A percentile compares a stretch with the other conserved stretches of the same genome.
These are phyloP conservation scores for Balanococcus diminutus DNA, from an alignment of 2,888 invertebrate genomes.

Conservation along the genomic window DNA sequence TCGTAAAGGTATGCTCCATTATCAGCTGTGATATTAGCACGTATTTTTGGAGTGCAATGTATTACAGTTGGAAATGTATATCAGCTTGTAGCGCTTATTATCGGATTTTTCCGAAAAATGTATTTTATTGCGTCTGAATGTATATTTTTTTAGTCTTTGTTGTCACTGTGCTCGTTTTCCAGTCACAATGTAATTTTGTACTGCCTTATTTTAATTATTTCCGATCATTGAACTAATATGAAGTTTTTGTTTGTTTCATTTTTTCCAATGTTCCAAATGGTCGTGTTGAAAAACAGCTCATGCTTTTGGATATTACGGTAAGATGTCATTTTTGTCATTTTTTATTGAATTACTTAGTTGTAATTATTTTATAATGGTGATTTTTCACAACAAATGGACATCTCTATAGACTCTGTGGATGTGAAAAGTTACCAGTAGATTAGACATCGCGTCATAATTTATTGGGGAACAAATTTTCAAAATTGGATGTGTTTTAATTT, in stretches of 20 bases:
- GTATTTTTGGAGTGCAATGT: neutral
- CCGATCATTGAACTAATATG: neutral
- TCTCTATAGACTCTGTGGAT: neutral
- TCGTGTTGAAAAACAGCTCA: constrained; percentile 70
- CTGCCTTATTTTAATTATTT: neutral
- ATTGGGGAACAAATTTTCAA: no score
- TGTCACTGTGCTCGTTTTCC: neutral
- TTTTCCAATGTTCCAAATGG: neutral
- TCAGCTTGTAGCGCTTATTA: constrained; percentile 11
- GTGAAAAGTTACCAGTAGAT: neutral
- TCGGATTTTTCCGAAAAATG: neutral
- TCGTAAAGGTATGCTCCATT: constrained; percentile 76
- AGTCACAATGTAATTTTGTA: neutral
- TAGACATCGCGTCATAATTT: no score
- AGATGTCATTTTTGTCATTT: constrained; percentile 69
- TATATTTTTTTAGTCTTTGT: neutral
- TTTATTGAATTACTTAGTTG: constrained; percentile 2
- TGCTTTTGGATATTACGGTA: constrained; percentile 99
- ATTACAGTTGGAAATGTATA: neutral
- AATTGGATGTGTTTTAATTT: no score
- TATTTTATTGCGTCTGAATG: neutral
- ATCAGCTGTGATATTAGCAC: neutral
- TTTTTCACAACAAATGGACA: neutral
- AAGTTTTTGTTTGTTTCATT: constrained; percentile 49
- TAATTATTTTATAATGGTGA: neutral